These are phyloP conservation scores for Melospiza melodia DNA, from an alignment of 2,113 vertebrate species.

Conservation along the genomic window DNA sequence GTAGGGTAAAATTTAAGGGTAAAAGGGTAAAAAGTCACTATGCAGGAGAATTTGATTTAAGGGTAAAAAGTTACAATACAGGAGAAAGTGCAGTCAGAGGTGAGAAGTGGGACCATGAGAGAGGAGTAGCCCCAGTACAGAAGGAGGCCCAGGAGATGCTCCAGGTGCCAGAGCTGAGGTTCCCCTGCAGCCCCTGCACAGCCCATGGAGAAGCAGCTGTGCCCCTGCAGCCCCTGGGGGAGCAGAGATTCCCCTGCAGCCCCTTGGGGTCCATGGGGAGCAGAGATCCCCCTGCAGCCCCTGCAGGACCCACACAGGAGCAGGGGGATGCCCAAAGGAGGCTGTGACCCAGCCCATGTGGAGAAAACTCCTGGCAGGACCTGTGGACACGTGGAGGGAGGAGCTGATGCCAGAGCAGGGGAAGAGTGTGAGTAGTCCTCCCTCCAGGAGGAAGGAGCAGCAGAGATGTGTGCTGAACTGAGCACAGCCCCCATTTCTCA, in stretches of 20 bases:
- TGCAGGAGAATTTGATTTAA: background rate
- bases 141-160: background rate
- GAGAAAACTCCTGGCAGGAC: background rate
- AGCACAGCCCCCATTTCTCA: background rate
- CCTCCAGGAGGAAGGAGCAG: background rate
- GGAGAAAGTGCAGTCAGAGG: background rate
- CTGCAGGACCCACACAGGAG: accelerated
- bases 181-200: background rate
- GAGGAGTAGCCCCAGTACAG: background rate
- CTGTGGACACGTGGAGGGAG: background rate
- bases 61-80: accelerated
- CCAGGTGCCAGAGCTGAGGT: background rate
- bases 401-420: background rate
- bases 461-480: background rate
- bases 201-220: background rate
- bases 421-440: background rate
- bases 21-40: accelerated
- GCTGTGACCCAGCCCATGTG: background rate
- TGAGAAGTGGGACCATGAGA: background rate
- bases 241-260: background rate
- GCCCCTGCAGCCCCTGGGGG: background rate
- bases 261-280: background rate
- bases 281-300: background rate
- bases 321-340: background rate
- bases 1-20: no score